These are phyloP conservation scores for Adelphocoris suturalis DNA, from an alignment of 2,888 invertebrate species.

Conservation along the genomic window DNA sequence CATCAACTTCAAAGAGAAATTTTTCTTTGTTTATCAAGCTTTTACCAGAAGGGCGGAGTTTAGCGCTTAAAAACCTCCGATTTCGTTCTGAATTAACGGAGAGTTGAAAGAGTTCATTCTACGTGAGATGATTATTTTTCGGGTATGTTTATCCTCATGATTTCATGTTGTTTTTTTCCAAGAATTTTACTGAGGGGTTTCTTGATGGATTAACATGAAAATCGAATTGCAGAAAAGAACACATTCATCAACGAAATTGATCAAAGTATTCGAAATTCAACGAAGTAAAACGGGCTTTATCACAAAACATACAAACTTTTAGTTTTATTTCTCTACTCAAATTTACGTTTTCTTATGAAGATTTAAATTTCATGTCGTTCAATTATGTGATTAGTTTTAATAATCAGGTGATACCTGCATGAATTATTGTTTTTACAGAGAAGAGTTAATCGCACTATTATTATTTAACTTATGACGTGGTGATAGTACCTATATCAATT, in stretches of 20 bases:
- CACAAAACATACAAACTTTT: no score
- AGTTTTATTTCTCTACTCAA: no score
- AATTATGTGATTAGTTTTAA: no score
- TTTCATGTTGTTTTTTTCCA: background rate
- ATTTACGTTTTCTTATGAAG: no score
- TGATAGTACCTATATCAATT: no score
- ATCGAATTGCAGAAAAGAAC: background rate
- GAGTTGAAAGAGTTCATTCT: constrained; percentile 27
- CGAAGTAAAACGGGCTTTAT: background rate
- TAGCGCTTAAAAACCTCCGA: background rate
- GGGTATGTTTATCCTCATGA: background rate
- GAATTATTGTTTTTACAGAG: no score
- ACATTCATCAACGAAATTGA: background rate
- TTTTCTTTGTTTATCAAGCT: constrained; percentile 31
- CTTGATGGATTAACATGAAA: background rate
- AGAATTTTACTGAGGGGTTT: no score
- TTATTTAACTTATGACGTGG: no score
- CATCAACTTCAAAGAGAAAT: constrained; percentile 20
- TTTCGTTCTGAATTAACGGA: background rate
- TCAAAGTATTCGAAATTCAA: background rate
- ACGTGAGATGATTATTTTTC: background rate
- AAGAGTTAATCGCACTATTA: no score
- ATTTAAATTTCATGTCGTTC: no score
- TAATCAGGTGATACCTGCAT: no score
- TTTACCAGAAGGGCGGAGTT: background rate